Evolutionary conservation across 2,888 invertebrate species (phyloP), one percentile per base, ranked within the genome.

Genomic region (Tineola bisselliella): DNA sequence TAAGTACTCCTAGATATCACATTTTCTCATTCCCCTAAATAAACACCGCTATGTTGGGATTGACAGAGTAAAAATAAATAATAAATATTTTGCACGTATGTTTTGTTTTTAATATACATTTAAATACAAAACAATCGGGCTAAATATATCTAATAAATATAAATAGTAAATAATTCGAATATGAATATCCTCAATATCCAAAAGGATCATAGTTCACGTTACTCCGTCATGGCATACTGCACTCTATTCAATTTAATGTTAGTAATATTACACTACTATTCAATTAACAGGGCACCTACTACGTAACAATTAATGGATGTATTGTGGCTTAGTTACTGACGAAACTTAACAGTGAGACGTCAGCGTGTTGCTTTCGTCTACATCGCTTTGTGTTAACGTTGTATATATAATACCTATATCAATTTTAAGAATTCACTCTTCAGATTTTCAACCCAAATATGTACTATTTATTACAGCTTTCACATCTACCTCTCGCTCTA

Each of bases 21-120:
- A 58, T 30, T 58, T 58, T 58, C 58, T 58, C 58, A 58, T 58
- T 58, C 58, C 58, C 31, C 19, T 33, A 58, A 58, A 58, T 15
- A 58, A 58, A 58, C 56, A 56, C 1, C 48, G 48, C 5, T 3
- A 6, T 10, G 33, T 6, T 56, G 19, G 58, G 33, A 58, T 58
- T 58, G 33, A 13, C 58, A 10, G 8, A 33, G 58, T 12, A 25
- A 54, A 25, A 48, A 48, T 15, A 48, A 44, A 44, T 13, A 44
- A 44, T 13, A 44, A n/a, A n/a, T n/a, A n/a, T n/a, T 25, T 4
- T 48, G n/a, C 38, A 38, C 38, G 38, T 25, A 2, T 25, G 25
- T 25, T 25, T 25, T n/a, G n/a, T n/a, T 25, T 25, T 4, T 25
- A 25, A 4, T 25, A 4, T 25, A 25, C 25, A 4, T 25, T 25